These are phyloP conservation scores for Crossocerus cetratus DNA, from an alignment of 2,888 invertebrate species.

Conservation along the genomic window DNA sequence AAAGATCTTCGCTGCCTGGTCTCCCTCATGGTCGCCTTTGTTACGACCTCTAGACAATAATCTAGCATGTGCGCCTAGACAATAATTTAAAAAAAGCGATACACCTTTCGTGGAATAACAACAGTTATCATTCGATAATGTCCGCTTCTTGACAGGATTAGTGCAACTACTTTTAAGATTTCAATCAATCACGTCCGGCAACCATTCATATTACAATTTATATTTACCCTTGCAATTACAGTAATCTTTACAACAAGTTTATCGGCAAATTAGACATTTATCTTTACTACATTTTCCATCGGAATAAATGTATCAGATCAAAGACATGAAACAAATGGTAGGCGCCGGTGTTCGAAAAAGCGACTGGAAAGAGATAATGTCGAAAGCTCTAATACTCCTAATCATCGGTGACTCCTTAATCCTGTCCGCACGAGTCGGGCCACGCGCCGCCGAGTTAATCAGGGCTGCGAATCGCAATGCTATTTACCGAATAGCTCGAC, in stretches of 20 bases:
- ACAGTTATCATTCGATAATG: background rate
- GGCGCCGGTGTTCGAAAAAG: background rate
- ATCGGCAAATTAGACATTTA: too few species aligned
- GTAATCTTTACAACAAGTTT: too few species aligned
- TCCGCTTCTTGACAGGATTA: background rate
- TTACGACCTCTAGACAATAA: background rate
- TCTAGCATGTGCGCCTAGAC: too few species aligned
- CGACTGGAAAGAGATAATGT: background rate
- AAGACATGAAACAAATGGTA: too few species aligned
- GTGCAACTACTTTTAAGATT: background rate
- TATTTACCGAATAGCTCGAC: background rate
- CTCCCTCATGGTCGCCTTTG: slow-evolving; percentile 6
- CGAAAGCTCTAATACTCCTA: background rate
- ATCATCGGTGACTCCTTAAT: background rate
- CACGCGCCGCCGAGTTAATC: background rate
- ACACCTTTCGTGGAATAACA: too few species aligned
- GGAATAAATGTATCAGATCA: too few species aligned
- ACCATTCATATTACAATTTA: too few species aligned
- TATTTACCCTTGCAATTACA: too few species aligned
- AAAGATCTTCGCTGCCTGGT: background rate
- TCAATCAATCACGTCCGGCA: too few species aligned
- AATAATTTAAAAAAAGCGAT: too few species aligned
- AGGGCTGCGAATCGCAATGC: background rate
- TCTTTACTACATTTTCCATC: too few species aligned
- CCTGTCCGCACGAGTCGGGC: background rate